These are phyloP conservation scores for Zootoca vivipara DNA, from an alignment of 2,113 vertebrate species.

Conservation along the genomic window DNA sequence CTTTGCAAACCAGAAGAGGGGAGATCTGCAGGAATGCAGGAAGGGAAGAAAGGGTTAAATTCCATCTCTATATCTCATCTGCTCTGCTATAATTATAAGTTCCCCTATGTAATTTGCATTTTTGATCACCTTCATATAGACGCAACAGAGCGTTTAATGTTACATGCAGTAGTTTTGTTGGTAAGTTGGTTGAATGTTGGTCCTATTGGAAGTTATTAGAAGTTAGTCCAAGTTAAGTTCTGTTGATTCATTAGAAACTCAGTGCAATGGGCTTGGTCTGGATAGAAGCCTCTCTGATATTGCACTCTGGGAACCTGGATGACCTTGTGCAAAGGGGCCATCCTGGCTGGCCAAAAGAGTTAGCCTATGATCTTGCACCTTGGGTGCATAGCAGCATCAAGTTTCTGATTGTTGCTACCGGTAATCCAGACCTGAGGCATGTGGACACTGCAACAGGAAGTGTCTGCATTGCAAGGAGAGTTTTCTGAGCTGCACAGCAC, in stretches of 20 bases:
- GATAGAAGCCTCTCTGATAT: background rate
- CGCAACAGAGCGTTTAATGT: background rate
- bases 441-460: too few species aligned
- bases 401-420: too few species aligned
- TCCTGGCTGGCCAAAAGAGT: too few species aligned
- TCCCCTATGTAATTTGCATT: background rate
- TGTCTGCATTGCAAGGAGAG: too few species aligned
- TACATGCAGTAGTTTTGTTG: background rate
- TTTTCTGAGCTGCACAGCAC: too few species aligned
- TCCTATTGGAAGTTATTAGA: background rate
- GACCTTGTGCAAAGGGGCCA: background rate
- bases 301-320: too few species aligned
- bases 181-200: background rate
- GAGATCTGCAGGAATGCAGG: background rate
- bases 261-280: background rate
- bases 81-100: background rate
- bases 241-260: background rate
- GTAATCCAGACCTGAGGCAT: too few species aligned
- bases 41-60: background rate
- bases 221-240: background rate
- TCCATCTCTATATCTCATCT: background rate
- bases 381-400: too few species aligned
- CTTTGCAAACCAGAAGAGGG: background rate
- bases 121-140: background rate
- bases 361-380: too few species aligned